Base-by-base conservation (phyloP, 2,797 vertebrate species). In the Sarcoramphus papa region DNA sequence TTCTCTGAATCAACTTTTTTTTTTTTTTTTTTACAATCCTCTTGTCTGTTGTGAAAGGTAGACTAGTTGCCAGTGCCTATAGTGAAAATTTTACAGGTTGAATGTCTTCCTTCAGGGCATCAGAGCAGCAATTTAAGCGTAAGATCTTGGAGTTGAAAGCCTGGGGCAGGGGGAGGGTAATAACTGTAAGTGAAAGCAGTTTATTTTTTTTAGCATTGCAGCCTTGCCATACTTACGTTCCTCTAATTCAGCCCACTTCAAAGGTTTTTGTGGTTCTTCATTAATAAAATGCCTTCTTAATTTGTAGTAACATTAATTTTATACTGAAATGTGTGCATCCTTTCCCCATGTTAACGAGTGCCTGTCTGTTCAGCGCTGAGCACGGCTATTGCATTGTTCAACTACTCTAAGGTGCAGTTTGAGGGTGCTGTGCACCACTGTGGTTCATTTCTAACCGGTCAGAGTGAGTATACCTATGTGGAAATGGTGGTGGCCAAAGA, bases 101-200 rank as follows among this genome's bases (percentile, higher is more conserved):
- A 90, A 81, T 92, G 4, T 76, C 50, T 90, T 74, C 74, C 77
- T 91, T 85, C 63, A 57, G 93, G 93, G 77, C 77, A 96, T 93
- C 33, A 63, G 56, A 92, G 70, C 69, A 92, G 83, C 63, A 79
- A 41, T 90, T 94, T 43, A 75, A 48, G 65, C 75, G 68, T 92
- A 78, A 88, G 50, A 87, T 85, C 68, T 89, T 57, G 9, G 80
- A 82, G 59, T 31, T 88, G 48, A 95, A 95, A 94, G 72, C 70
- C 59, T 79, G 70, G 41, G 48, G 7, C 16, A 16, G 35, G 53
- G 45, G 51, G 41, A 57, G 37, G 75, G 48, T 88, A 85, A 56
- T 54, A 63, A 56, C 22, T 91, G 9, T 48, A 80, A 59, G 75
- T 51, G 64, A 74, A 80, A 73, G 41, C 53, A 78, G 27, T 33